Evolutionary conservation across 2,888 invertebrate species (phyloP).

Genomic region (Xestia ashworthii): DNA sequence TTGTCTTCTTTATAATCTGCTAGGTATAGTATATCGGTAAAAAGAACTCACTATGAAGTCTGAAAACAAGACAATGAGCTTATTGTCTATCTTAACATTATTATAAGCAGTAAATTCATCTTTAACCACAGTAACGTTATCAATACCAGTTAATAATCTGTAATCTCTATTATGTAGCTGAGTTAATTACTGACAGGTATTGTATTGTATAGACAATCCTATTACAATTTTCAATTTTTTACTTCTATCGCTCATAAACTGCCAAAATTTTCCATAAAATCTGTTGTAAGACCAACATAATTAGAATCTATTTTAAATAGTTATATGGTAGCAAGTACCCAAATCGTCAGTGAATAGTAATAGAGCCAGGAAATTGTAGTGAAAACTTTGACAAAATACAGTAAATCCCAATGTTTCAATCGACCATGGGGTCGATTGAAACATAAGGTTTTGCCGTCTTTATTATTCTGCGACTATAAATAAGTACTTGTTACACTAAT

Average conservation of each 20-base stretch:
- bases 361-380: not conserved
- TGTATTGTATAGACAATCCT: not conserved
- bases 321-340: not conserved
- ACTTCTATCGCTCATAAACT: not conserved
- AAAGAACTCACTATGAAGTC: not conserved
- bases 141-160: not conserved
- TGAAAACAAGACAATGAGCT: not conserved
- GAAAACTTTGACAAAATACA: not conserved
- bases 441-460: too few relatives aligned
- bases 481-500: not conserved
- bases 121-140: slow-evolving; percentile 5
- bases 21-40: not conserved
- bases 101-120: not conserved
- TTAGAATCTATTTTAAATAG: not conserved
- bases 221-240: not conserved
- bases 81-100: not conserved
- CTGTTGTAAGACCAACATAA: not conserved
- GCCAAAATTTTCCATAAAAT: not conserved
- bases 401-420: not conserved
- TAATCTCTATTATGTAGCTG: not conserved
- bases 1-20: not conserved
- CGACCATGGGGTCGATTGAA: too few relatives aligned
- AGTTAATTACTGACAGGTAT: slow-evolving; percentile 2
- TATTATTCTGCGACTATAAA: too few relatives aligned
- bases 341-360: not conserved